phyloP scores from a whole-genome alignment of 2,113 vertebrate genomes.

The Bubo blakistoni region DNA sequence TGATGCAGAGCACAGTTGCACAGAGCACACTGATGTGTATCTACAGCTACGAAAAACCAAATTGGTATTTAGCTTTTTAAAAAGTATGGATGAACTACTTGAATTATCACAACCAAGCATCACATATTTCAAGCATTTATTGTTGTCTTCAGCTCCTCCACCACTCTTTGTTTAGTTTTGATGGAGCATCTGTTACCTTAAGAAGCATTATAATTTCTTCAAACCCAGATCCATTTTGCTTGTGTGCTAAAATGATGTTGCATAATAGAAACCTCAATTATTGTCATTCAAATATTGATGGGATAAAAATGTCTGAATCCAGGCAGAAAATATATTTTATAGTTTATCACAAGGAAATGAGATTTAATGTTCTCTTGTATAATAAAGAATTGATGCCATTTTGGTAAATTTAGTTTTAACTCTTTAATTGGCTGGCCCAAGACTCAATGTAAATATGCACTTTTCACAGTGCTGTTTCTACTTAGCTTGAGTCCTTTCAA shows the following conservation, averaged over 20 bases:
- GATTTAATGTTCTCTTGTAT: neutral
- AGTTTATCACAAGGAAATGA: neutral
- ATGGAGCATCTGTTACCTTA: neutral
- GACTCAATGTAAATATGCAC: neutral
- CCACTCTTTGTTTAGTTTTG: neutral
- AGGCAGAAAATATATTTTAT: neutral
- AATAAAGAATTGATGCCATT: neutral
- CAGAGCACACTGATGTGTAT: neutral
- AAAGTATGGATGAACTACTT: neutral
- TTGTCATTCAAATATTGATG: neutral
- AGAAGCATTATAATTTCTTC: neutral
- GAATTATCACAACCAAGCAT: neutral
- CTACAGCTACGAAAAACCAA: neutral
- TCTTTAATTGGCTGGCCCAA: neutral
- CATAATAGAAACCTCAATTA: neutral
- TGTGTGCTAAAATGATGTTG: neutral
- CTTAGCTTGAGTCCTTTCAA: neutral
- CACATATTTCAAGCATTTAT: neutral
- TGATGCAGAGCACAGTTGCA: neutral
- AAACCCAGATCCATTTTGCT: neutral
- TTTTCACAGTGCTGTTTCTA: neutral
- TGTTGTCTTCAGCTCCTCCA: neutral
- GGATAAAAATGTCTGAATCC: neutral
- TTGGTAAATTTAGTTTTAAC: neutral
- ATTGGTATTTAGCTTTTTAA: neutral